Base-by-base conservation (phyloP, 2,797 vertebrate species). In the Xiphophorus birchmanni region DNA sequence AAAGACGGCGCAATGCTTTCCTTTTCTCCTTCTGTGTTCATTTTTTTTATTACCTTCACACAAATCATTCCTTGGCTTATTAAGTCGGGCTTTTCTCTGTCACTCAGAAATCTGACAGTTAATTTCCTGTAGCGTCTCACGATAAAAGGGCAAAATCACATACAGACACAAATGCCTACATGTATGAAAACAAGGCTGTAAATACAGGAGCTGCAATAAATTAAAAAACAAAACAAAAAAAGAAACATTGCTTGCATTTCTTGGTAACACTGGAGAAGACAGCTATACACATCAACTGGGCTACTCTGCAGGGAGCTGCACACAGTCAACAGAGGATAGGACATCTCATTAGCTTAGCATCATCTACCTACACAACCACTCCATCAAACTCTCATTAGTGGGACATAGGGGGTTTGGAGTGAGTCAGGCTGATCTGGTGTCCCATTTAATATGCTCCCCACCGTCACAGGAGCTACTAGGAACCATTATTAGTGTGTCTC, bases 291-390 rank as follows among this genome's bases (percentile, higher is more conserved):
- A 86, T 83, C 78, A 89, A 79, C 67, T 26, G 45, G 13, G 81
- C 0, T 63, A 37, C 88, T 87, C 90, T 82, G 81, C 74, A 40
- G 92, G 90, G 90, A 92, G 60, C 84, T 76, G 88, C 89, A 88
- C 89, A 93, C 90, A 87, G 86, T 78, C 87, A 56, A 76, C 84
- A 52, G 26, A 77, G 77, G 90, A 83, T 52, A 79, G 89, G 89
- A 90, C 88, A 87, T 89, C 92, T 93, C 89, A 91, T 93, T 94
- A 94, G 87, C 90, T 91, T 88, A 86, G 84, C 86, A 87, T 91
- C 89, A 94, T 93, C 90, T 90, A 85, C 87, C 91, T 85, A 82
- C 89, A 89, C 80, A 82, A 85, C 85, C 87, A 88, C 92, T 92
- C 89, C 87, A 92, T 94, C 93, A 93, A 88, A 89, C 86, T 84